These are phyloP conservation scores for Cyrtorhinus lividipennis DNA, from an alignment of 1,140 invertebrate species.

Conservation along the genomic window DNA sequence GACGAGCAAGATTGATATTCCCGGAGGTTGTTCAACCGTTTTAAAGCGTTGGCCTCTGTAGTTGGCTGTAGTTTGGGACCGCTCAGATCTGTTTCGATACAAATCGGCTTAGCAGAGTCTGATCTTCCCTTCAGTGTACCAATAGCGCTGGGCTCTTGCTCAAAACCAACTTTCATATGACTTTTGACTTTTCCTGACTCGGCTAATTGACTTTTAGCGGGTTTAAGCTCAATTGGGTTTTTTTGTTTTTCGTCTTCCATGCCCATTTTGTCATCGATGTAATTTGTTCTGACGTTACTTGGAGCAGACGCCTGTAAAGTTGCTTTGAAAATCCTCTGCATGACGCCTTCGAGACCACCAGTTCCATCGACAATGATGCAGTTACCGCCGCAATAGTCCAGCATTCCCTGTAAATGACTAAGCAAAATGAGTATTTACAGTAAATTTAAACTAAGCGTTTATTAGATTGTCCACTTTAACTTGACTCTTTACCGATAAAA, in stretches of 20 bases:
- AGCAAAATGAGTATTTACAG: too few relatives aligned
- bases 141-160: too few relatives aligned
- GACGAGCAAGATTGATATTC: background rate
- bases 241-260: too few relatives aligned
- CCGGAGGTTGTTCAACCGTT: background rate
- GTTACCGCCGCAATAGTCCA: slow-evolving; percentile 15
- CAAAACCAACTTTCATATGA: background rate
- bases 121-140: too few relatives aligned
- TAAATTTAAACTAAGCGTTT: too few relatives aligned
- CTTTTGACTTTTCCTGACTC: background rate
- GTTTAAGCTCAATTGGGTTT: too few relatives aligned
- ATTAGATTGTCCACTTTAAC: too few relatives aligned
- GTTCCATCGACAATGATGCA: slow-evolving; percentile 13
- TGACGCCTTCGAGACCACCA: background rate
- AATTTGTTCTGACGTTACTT: background rate
- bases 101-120: background rate
- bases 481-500: too few relatives aligned
- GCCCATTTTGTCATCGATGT: too few relatives aligned
- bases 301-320: background rate
- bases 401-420: slow-evolving; percentile 12
- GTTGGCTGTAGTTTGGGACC: background rate
- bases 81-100: background rate
- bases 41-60: background rate
- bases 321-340: slow-evolving; percentile 5
- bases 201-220: background rate